phyloP scores from a whole-genome alignment of 2,113 vertebrate genomes.

The human (Homo sapiens) region GRCh38 chr11:43117001-43117500 shows the following conservation, averaged over 20 bases:
- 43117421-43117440: not conserved
- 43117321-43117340: not conserved
- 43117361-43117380: not conserved
- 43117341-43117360: not conserved
- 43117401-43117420: not conserved
- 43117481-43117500: not conserved
- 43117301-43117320: not conserved
- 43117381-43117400: slow-evolving; percentile 8
- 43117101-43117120: slow-evolving; percentile 61
- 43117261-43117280: not conserved
- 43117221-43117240: not conserved
- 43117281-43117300: not conserved
- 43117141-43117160: slow-evolving; percentile 69
- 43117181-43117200: slow-evolving; percentile 59
- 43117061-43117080: slow-evolving; percentile 34
- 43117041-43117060: slow-evolving; percentile 59
- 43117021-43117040: slow-evolving; percentile 58
- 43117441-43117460: not conserved
- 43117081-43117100: slow-evolving; percentile 68
- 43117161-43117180: slow-evolving; percentile 45
- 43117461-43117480: not conserved
- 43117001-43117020: slow-evolving; percentile 18
- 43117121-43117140: slow-evolving; percentile 59
- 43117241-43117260: not conserved
- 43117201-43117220: not conserved